Evolutionary conservation across 2,888 invertebrate species (phyloP), one percentile per base, ranked within the genome.

Genomic region (Nysson spinosus): DNA sequence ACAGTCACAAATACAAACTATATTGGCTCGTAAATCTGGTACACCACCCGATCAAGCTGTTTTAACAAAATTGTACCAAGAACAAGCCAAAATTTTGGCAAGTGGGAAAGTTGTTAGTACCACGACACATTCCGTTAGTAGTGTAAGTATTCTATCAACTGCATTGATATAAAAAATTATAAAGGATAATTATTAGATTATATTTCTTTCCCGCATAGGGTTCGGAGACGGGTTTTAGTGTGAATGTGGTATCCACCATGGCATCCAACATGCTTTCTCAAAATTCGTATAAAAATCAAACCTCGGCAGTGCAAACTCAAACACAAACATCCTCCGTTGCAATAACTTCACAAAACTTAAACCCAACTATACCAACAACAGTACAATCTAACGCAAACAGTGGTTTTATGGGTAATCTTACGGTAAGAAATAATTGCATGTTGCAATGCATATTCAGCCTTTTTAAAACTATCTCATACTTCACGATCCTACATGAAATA

Each of bases 51-150:
- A 92, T 63, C 90, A 91, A 79, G 83, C 88, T 6, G 83, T 90
- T 6, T 79, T 92, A 42, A 89, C 91, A 58, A 89, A 91, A 69
- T 85, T 94, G 24, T 91, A 92, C 73, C 89, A 91, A 54, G 92
- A 93, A 68, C 93, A 94, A 79, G 91, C 93, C 66, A 92, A 92
- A 80, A 93, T 94, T 67, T 81, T 94, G 66, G 91, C 92, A 0
- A 91, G 91, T 7, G 94, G 93, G 5, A 93, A 93, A 86, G 87
- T 92, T 63, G 89, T 93, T 16, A 82, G 80, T 52, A 83, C 79
- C 42, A 78, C 81, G 11, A 78, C 83, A 24, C 83, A 83, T 60
- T 71, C 81, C 11, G 63, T 75, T 37, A 80, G 72, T 22, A 79
- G 69, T 51, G 84, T 85, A 72, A 83, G 84, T 81, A 50, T 22